These are phyloP conservation scores for Capitulum mitella DNA, from an alignment of 2,888 invertebrate genomes.

Conservation along the genomic window DNA sequence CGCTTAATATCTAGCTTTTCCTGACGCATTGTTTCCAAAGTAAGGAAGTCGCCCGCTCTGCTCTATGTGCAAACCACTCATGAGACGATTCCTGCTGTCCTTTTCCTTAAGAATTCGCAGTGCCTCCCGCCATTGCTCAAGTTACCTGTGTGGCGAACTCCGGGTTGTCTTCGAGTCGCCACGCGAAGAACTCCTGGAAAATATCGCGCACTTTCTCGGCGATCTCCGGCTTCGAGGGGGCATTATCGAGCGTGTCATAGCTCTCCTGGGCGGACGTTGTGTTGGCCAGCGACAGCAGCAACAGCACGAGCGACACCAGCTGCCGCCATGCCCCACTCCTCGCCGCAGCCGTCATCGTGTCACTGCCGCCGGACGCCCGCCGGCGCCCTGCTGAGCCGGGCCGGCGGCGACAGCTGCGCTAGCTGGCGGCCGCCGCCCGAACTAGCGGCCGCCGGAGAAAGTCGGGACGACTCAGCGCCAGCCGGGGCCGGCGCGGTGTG, in stretches of 20 bases:
- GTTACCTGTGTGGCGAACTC: constrained; percentile 41
- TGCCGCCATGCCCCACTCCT: no score
- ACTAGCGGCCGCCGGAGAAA: no score
- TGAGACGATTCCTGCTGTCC: no score
- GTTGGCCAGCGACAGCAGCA: not conserved
- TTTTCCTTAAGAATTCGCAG: no score
- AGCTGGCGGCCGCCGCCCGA: no score
- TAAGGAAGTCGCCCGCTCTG: no score
- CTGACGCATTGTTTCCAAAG: no score
- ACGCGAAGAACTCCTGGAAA: constrained; percentile 40
- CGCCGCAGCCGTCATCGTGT: not conserved
- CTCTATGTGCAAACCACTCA: no score
- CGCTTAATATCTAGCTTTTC: no score
- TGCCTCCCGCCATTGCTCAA: no score
- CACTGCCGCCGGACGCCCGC: not conserved
- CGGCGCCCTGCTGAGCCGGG: not conserved
- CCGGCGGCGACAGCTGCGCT: not conserved
- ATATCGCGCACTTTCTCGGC: constrained; percentile 29
- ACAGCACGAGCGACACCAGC: not conserved
- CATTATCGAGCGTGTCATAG: not conserved
- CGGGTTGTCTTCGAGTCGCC: constrained; percentile 40
- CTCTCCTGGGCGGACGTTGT: not conserved
- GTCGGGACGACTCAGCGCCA: no score
- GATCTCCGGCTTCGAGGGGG: not conserved
- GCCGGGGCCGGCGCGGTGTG: no score